A percentile compares a stretch with the other conserved stretches of the same genome.
These are phyloP conservation scores for Colossoma macropomum DNA, from an alignment of 2,113 vertebrate genomes.

Conservation along the genomic window DNA sequence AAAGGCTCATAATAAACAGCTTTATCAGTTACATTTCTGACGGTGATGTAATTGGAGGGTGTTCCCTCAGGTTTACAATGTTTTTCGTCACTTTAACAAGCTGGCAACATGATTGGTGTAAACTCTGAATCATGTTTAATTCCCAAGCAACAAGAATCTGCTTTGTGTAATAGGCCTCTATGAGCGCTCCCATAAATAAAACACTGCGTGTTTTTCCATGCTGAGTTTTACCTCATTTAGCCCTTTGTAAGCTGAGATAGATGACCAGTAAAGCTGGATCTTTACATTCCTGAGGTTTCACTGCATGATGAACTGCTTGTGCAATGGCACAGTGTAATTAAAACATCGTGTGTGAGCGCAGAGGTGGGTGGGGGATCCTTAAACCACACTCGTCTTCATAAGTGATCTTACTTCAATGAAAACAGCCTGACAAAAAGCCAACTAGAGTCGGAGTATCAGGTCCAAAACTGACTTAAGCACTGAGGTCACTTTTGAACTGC, in stretches of 20 bases:
- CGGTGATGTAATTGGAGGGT: neutral
- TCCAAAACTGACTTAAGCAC: neutral
- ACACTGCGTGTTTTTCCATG: neutral
- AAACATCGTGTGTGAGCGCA: neutral
- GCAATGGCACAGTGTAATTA: neutral
- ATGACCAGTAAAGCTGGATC: conserved; percentile 56
- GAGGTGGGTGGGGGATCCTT: neutral
- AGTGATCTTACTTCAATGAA: neutral
- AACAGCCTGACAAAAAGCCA: neutral
- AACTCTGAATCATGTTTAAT: neutral
- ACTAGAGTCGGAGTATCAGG: neutral
- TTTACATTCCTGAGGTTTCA: conserved; percentile 19
- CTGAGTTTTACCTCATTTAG: conserved; percentile 41
- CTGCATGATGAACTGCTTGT: neutral
- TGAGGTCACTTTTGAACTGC: no score
- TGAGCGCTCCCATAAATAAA: neutral
- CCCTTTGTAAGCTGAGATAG: conserved; percentile 56
- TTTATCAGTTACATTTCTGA: neutral
- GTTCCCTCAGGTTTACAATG: neutral
- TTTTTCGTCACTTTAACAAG: conserved; percentile 33
- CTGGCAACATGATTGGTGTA: neutral
- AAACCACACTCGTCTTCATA: neutral
- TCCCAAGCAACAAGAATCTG: neutral
- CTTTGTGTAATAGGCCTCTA: neutral
- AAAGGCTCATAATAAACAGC: neutral